Percentiles rank a stretch among this genome's conserved stretches.
Conservation (phyloP, 2,888 invertebrate species). For the Helicoverpa assulta region DNA sequence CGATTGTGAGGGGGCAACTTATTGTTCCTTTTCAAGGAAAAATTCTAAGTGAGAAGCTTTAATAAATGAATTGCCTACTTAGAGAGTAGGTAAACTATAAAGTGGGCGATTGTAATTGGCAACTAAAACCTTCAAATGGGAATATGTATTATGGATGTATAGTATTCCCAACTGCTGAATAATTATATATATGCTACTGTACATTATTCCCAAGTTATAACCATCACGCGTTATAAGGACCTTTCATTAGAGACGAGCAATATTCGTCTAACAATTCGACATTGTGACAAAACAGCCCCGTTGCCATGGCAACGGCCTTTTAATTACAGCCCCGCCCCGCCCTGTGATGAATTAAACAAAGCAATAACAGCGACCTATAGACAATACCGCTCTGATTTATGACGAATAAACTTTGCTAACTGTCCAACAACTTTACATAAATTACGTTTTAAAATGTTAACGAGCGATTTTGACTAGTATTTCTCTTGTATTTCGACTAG, state of each 20-base stretch:
- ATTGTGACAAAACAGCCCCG: constrained; percentile 37
- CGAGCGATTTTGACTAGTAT: constrained; percentile 30
- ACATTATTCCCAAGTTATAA: constrained; percentile 11
- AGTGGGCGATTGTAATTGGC: not conserved
- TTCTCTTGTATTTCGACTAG: constrained; percentile 5
- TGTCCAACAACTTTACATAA: constrained; percentile 32
- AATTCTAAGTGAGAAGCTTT: not conserved
- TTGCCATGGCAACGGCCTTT: constrained; percentile 34
- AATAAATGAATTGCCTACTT: not conserved
- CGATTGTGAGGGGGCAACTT: not conserved
- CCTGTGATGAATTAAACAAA: constrained; percentile 48
- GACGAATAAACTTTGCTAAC: constrained; percentile 39
- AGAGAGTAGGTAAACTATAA: not conserved
- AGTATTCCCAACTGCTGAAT: too few species aligned
- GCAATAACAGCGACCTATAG: constrained; percentile 46
- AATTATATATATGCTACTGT: too few species aligned
- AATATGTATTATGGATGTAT: not conserved
- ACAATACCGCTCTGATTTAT: constrained; percentile 57
- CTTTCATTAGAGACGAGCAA: not conserved
- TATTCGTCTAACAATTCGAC: constrained; percentile 25
- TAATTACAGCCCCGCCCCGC: constrained; percentile 22
- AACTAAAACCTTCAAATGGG: not conserved
- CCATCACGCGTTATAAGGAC: constrained; percentile 3
- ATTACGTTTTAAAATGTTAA: constrained; percentile 43
- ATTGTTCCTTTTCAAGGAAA: not conserved